Base-by-base conservation (phyloP, 2,888 invertebrate genomes). In the Pegoplata infirma region DNA sequence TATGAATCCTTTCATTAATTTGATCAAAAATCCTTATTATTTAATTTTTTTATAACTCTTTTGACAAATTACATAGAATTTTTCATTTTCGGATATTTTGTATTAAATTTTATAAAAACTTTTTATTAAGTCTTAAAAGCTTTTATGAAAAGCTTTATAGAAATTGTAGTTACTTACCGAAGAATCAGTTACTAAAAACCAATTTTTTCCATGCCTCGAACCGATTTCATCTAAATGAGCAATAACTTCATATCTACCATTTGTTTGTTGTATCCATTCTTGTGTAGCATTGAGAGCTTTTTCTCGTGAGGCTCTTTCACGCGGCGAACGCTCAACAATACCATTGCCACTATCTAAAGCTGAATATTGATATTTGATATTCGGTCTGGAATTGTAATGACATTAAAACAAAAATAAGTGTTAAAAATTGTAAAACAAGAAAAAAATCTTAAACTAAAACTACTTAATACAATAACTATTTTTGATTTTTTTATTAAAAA, bases 141-240 rank as follows among this genome's bases (percentile, higher is more conserved):
- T n/a, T n/a, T n/a, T n/a, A n/a, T n/a, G n/a, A n/a, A n/a, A n/a
- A n/a, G n/a, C n/a, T n/a, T n/a, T n/a, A n/a, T n/a, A n/a, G n/a
- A n/a, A n/a, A n/a, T n/a, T n/a, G n/a, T n/a, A n/a, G n/a, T n/a
- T 6, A 71, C 86, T 83, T 81, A 93, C 94, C 89, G 94, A 93
- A 83, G 93, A 93, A 89, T 97, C 97, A 85, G 94, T 94, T 76
- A 97, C 94, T 23, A 95, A 93, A 88, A 97, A 97, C 97, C 97
- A 98, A 88, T 96, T 94, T 88, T 97, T 97, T 89, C 95, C 95
- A 64, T 94, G 91, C 67, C 97, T 92, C 46, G 95, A 95, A 8
- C 97, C 97, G 80, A 97, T 94, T 81, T 94, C 93, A 85, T 94
- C 93, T 81, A 97, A 91, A 85, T 96, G 95, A 63, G 94, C 93